Evolutionary conservation across 2,797 vertebrate species (phyloP).

Genomic region (Euthynnus affinis): DNA sequence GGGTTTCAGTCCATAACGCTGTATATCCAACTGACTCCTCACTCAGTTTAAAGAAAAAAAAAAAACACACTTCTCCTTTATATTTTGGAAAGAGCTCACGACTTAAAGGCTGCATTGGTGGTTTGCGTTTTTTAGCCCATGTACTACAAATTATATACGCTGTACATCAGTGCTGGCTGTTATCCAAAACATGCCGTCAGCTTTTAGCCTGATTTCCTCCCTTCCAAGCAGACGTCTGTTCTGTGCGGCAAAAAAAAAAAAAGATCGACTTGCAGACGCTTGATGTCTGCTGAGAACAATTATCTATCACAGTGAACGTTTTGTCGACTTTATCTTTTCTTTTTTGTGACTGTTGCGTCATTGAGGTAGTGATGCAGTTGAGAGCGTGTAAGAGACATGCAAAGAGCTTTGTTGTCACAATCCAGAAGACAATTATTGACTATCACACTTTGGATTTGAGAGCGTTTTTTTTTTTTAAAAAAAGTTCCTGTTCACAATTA

Average conservation of each 20-base stretch:
- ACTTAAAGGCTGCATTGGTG: not conserved
- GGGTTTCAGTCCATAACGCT: constrained; percentile 36
- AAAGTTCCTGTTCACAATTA: not conserved
- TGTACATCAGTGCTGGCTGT: not conserved
- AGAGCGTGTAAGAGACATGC: not conserved
- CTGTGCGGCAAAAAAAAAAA: too few species aligned
- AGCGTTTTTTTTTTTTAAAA: too few species aligned
- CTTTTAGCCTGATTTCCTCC: constrained; percentile 5
- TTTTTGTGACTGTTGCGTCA: not conserved
- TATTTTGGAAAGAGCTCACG: constrained; percentile 2
- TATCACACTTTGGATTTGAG: too few species aligned
- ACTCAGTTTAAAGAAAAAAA: not conserved
- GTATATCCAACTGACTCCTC: not conserved
- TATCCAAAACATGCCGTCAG: not conserved
- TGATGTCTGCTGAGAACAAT: not conserved
- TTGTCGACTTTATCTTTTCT: not conserved
- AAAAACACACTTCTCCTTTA: constrained; percentile 2
- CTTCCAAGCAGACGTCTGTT: not conserved
- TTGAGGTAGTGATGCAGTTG: not conserved
- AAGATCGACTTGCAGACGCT: too few species aligned
- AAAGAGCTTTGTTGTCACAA: too few species aligned
- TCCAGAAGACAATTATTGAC: too few species aligned
- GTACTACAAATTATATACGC: not conserved
- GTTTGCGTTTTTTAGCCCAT: constrained; percentile 19
- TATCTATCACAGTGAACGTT: not conserved